Evolutionary conservation across 2,113 vertebrate genomes (phyloP).

Genomic region (Nipponia nippon): DNA sequence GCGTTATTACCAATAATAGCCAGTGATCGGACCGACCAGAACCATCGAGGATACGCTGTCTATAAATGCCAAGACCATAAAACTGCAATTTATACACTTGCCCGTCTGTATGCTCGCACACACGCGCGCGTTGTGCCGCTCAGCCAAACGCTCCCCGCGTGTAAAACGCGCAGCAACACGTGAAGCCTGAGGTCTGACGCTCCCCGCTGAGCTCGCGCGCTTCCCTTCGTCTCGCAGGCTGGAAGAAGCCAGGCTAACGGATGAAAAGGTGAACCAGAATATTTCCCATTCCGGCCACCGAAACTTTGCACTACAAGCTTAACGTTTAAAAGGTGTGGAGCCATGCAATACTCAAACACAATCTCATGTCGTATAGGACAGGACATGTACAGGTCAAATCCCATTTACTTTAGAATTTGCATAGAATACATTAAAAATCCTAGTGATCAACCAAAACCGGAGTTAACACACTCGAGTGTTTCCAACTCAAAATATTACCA

Average conservation of each 20-base stretch:
- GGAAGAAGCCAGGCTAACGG: neutral
- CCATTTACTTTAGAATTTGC: neutral
- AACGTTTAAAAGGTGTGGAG: neutral
- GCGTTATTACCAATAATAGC: neutral
- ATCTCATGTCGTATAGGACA: fast-evolving
- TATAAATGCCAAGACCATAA: neutral
- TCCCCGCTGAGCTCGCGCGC: fast-evolving
- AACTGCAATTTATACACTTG: neutral
- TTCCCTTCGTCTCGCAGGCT: neutral
- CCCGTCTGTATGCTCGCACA: fast-evolving
- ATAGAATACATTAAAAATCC: neutral
- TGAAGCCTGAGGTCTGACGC: neutral
- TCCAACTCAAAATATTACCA: neutral
- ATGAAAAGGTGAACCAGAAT: neutral
- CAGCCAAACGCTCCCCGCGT: fast-evolving
- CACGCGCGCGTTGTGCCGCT: fast-evolving
- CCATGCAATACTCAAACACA: fast-evolving
- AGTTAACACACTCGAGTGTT: neutral
- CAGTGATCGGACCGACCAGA: neutral
- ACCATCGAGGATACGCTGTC: neutral
- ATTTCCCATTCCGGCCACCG: neutral
- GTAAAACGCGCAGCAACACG: neutral
- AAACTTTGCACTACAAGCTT: neutral
- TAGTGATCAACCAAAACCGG: neutral
- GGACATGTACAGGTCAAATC: neutral